Percentiles rank a stretch among this genome's conserved stretches.
phyloP scores from a whole-genome alignment of 2,888 invertebrate genomes.

The Xestia ashworthii region DNA sequence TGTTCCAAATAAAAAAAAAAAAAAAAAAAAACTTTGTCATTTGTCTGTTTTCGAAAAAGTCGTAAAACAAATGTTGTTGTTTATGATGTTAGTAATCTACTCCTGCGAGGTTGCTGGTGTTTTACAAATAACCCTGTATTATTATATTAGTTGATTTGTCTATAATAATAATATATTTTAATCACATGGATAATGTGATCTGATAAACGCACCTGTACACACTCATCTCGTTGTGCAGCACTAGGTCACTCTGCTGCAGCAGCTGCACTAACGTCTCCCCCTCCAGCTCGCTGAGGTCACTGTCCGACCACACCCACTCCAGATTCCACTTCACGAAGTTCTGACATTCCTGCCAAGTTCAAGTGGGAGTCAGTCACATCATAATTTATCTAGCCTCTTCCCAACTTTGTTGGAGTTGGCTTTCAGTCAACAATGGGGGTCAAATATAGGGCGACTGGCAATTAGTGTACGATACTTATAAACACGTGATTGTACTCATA shows the following conservation, averaged over 20 bases:
- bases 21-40: too few species aligned
- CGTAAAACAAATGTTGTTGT: too few species aligned
- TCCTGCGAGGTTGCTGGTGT: too few species aligned
- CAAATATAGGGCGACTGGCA: neutral
- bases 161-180: too few species aligned
- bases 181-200: neutral
- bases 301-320: conserved; percentile 94
- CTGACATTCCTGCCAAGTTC: conserved; percentile 91
- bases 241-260: conserved; percentile 96
- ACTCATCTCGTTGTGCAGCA: conserved; percentile 96
- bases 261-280: conserved; percentile 94
- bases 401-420: neutral
- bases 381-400: neutral
- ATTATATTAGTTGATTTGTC: too few species aligned
- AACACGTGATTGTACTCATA: too few species aligned
- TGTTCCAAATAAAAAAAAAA: too few species aligned
- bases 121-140: too few species aligned
- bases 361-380: neutral
- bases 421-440: neutral
- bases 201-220: conserved; percentile 91
- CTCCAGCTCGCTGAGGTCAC: conserved; percentile 95
- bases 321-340: conserved; percentile 98
- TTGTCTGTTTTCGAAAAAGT: too few species aligned
- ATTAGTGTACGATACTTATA: too few species aligned
- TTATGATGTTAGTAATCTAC: too few species aligned